A percentile compares a stretch with the other conserved stretches of the same genome.
These are phyloP conservation scores for Cochlearius cochlearius DNA, from an alignment of 2,113 vertebrate species.

Conservation along the genomic window DNA sequence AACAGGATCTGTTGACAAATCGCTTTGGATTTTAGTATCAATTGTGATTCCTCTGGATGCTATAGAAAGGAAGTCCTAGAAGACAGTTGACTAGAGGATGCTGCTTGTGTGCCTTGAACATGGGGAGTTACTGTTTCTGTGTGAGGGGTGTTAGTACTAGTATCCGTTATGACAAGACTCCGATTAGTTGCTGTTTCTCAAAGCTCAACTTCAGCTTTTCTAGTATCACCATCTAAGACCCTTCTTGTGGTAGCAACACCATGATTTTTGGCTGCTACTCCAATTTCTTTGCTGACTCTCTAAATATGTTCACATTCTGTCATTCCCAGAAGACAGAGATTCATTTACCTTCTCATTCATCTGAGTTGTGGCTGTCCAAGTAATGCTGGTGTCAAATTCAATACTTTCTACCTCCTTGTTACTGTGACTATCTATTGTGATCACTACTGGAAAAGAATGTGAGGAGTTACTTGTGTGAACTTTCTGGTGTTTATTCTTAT, in stretches of 20 bases:
- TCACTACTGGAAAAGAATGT: conserved; percentile 67
- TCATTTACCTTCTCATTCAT: background rate
- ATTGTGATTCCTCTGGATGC: background rate
- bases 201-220: background rate
- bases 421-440: conserved; percentile 80
- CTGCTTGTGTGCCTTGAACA: background rate
- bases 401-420: conserved; percentile 54
- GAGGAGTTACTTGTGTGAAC: conserved; percentile 43
- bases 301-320: conserved; percentile 40
- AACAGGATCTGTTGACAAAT: background rate
- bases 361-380: background rate
- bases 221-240: conserved; percentile 10
- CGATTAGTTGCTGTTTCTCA: conserved; percentile 13
- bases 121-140: background rate
- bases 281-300: conserved; percentile 2
- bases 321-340: background rate
- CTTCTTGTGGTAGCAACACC: background rate
- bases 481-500: conserved; percentile 79
- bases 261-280: conserved; percentile 1
- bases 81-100: background rate
- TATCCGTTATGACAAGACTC: background rate
- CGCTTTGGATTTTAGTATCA: conserved; percentile 45
- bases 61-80: conserved; percentile 9
- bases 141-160: background rate
- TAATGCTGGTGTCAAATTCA: background rate